Conservation (phyloP, 1,140 invertebrate species). For the Carposina sasakii region DNA sequence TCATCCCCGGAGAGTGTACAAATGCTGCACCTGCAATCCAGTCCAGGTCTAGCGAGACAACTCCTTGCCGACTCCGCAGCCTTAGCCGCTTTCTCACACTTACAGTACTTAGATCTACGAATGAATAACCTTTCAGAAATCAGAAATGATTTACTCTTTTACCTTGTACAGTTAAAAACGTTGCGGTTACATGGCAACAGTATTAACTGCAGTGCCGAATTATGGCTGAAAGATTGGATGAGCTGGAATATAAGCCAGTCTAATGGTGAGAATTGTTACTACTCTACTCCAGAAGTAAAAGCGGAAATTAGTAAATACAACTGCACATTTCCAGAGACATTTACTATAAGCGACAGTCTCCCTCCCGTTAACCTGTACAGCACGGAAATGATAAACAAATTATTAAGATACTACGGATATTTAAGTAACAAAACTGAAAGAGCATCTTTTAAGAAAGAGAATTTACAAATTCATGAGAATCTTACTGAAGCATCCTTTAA, state of each 20-base stretch:
- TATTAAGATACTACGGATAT: conserved; percentile 59
- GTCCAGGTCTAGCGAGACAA: conserved; percentile 79
- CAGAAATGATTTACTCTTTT: conserved; percentile 78
- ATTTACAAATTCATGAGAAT: conserved; percentile 24
- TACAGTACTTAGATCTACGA: conserved; percentile 81
- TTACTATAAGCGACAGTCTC: conserved; percentile 62
- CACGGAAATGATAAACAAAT: conserved; percentile 67
- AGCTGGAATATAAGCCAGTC: conserved; percentile 69
- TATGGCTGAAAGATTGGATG: conserved; percentile 79
- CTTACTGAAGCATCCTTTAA: conserved; percentile 9
- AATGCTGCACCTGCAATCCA: conserved; percentile 81
- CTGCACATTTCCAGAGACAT: conserved; percentile 64
- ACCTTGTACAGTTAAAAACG: conserved; percentile 78
- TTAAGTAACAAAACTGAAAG: conserved; percentile 62
- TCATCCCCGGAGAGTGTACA: conserved; percentile 79
- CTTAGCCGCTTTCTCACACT: conserved; percentile 78
- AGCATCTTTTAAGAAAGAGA: conserved; percentile 28
- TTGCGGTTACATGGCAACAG: conserved; percentile 76
- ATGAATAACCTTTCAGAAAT: conserved; percentile 73
- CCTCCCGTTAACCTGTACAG: conserved; percentile 65
- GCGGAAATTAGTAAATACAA: conserved; percentile 60
- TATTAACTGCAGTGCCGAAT: conserved; percentile 77
- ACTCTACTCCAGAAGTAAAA: conserved; percentile 55
- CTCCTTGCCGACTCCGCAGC: conserved; percentile 80
- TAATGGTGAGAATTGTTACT: conserved; percentile 64